Evolutionary conservation across 2,888 invertebrate species (phyloP).

Genomic region (Lepidocyrtoides sp.): DNA sequence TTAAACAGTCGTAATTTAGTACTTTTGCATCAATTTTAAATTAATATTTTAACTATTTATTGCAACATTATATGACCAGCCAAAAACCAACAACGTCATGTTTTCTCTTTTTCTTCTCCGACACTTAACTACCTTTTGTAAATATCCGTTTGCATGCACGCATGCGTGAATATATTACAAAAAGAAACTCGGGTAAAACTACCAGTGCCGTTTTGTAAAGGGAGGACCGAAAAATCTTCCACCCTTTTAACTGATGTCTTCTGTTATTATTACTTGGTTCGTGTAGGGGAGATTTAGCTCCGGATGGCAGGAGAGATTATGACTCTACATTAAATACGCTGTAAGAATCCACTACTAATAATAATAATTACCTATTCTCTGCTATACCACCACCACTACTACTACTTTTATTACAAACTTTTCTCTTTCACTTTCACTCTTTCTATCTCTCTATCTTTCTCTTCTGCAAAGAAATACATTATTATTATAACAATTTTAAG

Average conservation of each 20-base stretch:
- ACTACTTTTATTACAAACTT: slow-evolving; percentile 14
- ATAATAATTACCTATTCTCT: slow-evolving; percentile 17
- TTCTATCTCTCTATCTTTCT: slow-evolving; percentile 6
- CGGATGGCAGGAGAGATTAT: slow-evolving; percentile 84
- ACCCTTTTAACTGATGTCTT: slow-evolving; percentile 43
- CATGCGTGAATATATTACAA: slow-evolving; percentile 23
- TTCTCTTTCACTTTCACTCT: slow-evolving; percentile 13
- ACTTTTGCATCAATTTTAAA: slow-evolving; percentile 6
- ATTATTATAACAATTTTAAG: background rate
- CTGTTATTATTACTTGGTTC: slow-evolving; percentile 45
- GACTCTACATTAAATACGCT: slow-evolving; percentile 81
- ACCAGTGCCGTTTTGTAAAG: background rate
- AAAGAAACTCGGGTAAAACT: background rate
- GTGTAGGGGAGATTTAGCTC: slow-evolving; percentile 85
- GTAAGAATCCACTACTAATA: slow-evolving; percentile 72
- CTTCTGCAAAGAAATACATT: slow-evolving; percentile 6
- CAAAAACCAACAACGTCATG: slow-evolving; percentile 53
- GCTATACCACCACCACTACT: background rate
- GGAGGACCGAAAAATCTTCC: background rate
- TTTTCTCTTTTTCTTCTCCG: slow-evolving; percentile 1
- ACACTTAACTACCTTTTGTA: slow-evolving; percentile 45
- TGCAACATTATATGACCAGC: background rate
- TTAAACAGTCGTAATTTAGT: background rate
- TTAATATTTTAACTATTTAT: background rate
- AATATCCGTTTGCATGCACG: slow-evolving; percentile 11